These are phyloP conservation scores for Phataginus tetradactyla DNA, from an alignment of 2,797 vertebrate species.

Conservation along the genomic window DNA sequence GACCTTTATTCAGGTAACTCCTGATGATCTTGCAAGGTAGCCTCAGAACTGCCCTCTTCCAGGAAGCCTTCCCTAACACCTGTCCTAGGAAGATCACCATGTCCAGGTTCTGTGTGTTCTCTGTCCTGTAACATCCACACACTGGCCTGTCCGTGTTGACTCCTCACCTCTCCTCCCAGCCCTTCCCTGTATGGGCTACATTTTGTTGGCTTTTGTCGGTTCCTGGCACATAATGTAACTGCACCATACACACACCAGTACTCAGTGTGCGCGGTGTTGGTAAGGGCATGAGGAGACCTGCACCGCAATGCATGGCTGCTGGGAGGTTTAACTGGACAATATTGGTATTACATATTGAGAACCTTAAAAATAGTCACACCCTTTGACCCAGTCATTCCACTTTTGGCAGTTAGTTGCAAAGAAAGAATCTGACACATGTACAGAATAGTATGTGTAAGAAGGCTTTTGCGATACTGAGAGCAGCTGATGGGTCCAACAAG, in stretches of 20 bases:
- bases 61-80: not conserved
- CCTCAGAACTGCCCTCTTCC: not conserved
- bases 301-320: not conserved
- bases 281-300: not conserved
- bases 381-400: not conserved
- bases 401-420: not conserved
- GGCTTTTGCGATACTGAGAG: not conserved
- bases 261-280: not conserved
- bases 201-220: not conserved
- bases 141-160: not conserved
- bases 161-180: not conserved
- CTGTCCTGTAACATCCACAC: not conserved
- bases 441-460: not conserved
- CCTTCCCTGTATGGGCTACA: rapidly evolving
- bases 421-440: not conserved
- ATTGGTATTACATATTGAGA: not conserved
- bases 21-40: not conserved
- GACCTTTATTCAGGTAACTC: not conserved
- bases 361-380: not conserved
- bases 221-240: not conserved
- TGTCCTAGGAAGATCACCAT: not conserved
- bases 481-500: not conserved
- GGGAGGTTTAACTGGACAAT: not conserved
- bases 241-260: not conserved
- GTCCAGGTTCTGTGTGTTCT: not conserved